Evolutionary conservation across 2,113 vertebrate genomes (phyloP).

Genomic region (Epinephelus moara): DNA sequence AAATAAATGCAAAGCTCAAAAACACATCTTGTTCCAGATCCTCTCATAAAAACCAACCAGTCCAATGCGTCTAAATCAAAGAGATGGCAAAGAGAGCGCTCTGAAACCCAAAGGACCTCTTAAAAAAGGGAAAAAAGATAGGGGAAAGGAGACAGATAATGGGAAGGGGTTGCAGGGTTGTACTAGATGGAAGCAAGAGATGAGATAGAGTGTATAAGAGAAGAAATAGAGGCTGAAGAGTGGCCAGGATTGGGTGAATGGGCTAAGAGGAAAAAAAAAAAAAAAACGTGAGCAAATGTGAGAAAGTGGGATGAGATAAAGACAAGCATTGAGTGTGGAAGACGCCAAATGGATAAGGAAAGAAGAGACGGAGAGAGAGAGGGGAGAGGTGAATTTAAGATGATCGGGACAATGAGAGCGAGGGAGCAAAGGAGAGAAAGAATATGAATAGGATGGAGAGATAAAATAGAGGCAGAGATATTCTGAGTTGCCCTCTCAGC

Average conservation of each 20-base stretch:
- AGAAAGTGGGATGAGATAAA: slow-evolving; percentile 22
- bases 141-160: slow-evolving; percentile 7
- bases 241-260: slow-evolving; percentile 3
- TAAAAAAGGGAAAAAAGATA: slow-evolving; percentile 11
- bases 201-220: slow-evolving; percentile 22
- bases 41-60: slow-evolving; percentile 39
- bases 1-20: slow-evolving; percentile 54
- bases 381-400: not conserved
- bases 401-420: slow-evolving; percentile 15
- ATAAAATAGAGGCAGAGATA: slow-evolving; percentile 31
- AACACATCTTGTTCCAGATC: slow-evolving; percentile 60
- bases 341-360: slow-evolving; percentile 33
- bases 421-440: slow-evolving; percentile 19
- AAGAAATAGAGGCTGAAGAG: slow-evolving; percentile 19
- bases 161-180: slow-evolving; percentile 13
- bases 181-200: slow-evolving; percentile 21
- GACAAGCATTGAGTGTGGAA: not conserved
- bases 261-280: not conserved
- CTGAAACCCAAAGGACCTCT: slow-evolving; percentile 29
- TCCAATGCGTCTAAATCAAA: slow-evolving; percentile 54
- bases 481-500: slow-evolving; percentile 26
- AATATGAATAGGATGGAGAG: slow-evolving; percentile 41
- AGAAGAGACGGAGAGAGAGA: not conserved
- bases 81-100: slow-evolving; percentile 22
- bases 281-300: slow-evolving; percentile 9